Evolutionary conservation across 1,140 invertebrate species (phyloP), one percentile per base, ranked within the genome.

Genomic region (Apocrypta bakeri): DNA sequence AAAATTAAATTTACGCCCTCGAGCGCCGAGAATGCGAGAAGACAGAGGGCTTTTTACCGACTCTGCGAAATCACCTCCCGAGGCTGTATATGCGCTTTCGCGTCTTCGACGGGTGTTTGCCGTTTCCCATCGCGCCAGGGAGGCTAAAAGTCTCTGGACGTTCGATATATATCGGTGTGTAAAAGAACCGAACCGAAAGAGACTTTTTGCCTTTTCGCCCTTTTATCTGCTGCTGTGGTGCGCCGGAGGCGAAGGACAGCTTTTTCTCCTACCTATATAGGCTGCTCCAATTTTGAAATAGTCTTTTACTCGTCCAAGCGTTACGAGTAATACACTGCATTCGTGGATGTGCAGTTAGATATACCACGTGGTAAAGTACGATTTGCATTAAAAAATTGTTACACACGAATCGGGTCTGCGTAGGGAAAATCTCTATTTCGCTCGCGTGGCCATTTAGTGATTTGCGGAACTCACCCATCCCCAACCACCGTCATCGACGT

Each of bases 401-500:
- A n/a, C n/a, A n/a, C n/a, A n/a, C n/a, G n/a, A n/a, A n/a, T n/a
- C n/a, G n/a, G n/a, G n/a, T n/a, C n/a, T n/a, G 56, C 17, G 56
- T 61, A 61, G 63, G 9, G 24, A 66, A 66, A 66, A 66, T 66
- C 14, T 72, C 24, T 25, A 3, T 21, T 69, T 31, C 71, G 61
- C n/a, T 29, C 76, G 40, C 17, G 48, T 56, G 48, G 48, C 63
- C 37, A 29, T 78, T 27, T 85, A 83, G 85, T 83, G 85, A 87
- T 84, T 85, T 83, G 81, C 76, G 77, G 69, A 79, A 82, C 69
- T 29, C 37, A 31, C 48, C 25, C 40, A 2, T 27, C 27, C 31
- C n/a, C 0, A 21, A 17, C 27, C 31, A 14, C n/a, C 56, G 61
- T 33, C 29, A 21, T 72, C n/a, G n/a, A n/a, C 84, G 85, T 85